These are phyloP conservation scores for Arvicanthis niloticus DNA, from an alignment of 2,113 vertebrate genomes.

Conservation along the genomic window DNA sequence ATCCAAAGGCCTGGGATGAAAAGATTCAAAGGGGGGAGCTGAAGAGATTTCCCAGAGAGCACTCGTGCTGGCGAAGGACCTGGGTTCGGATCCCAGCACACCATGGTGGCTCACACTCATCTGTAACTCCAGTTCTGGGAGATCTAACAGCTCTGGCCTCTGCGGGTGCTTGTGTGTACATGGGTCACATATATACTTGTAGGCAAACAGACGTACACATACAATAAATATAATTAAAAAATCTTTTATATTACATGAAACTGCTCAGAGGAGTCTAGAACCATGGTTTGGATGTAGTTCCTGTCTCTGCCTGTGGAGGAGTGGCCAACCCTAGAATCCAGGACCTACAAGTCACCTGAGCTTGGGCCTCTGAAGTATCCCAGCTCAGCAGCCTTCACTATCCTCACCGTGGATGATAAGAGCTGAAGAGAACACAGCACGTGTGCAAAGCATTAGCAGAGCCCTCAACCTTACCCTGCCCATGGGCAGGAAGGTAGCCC, in stretches of 20 bases:
- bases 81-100: background rate
- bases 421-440: background rate
- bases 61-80: background rate
- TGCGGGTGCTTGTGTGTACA: background rate
- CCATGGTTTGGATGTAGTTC: too few relatives aligned
- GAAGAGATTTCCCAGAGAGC: background rate
- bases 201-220: background rate
- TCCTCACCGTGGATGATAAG: background rate
- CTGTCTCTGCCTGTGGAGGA: background rate
- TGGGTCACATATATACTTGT: background rate
- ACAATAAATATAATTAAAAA: background rate
- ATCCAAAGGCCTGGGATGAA: too few relatives aligned
- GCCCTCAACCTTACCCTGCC: too few relatives aligned
- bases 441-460: background rate
- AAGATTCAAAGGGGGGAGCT: background rate
- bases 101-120: background rate
- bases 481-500: fast-evolving
- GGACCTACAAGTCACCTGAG: background rate
- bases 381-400: background rate
- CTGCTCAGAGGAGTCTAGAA: background rate
- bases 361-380: background rate
- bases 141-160: background rate
- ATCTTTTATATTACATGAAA: background rate
- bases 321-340: background rate
- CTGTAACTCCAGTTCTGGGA: background rate